Evolutionary conservation across 1,140 invertebrate genomes (phyloP).

Genomic region (Paraescarpia echinospica): DNA sequence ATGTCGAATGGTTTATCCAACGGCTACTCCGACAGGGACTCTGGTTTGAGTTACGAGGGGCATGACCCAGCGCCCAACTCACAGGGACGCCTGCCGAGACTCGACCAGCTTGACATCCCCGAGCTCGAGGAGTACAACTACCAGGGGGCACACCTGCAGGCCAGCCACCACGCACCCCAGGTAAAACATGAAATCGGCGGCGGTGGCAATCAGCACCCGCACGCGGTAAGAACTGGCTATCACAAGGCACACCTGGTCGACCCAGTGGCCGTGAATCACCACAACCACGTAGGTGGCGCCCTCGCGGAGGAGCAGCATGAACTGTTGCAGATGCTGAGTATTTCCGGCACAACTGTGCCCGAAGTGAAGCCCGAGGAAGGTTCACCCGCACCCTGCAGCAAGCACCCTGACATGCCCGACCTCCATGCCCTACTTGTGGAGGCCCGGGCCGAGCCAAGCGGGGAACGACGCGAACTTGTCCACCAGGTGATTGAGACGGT

Average conservation of each 20-base stretch:
- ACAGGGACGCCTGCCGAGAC: neutral
- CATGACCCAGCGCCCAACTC: neutral
- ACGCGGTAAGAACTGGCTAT: neutral
- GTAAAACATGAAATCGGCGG: neutral
- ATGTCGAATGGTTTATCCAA: neutral
- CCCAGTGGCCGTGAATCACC: too few relatives aligned
- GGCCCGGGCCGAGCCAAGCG: neutral
- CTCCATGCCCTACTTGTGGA: neutral
- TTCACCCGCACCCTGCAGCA: neutral
- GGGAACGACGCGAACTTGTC: slow-evolving; percentile 30
- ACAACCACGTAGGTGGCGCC: neutral
- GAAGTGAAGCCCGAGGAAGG: neutral
- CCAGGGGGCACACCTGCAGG: neutral
- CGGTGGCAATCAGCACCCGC: neutral
- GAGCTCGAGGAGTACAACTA: neutral
- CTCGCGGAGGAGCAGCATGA: neutral
- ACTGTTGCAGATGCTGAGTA: neutral
- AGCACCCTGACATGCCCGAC: neutral
- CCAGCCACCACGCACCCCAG: neutral
- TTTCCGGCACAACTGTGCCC: neutral
- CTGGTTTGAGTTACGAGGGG: neutral
- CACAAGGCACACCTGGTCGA: neutral
- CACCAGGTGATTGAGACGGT: slow-evolving; percentile 68
- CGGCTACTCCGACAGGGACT: neutral
- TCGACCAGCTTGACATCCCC: neutral